These are phyloP conservation scores for Caenorhabditis sp. DNA, from an alignment of 2,888 invertebrate species.

Conservation along the genomic window DNA sequence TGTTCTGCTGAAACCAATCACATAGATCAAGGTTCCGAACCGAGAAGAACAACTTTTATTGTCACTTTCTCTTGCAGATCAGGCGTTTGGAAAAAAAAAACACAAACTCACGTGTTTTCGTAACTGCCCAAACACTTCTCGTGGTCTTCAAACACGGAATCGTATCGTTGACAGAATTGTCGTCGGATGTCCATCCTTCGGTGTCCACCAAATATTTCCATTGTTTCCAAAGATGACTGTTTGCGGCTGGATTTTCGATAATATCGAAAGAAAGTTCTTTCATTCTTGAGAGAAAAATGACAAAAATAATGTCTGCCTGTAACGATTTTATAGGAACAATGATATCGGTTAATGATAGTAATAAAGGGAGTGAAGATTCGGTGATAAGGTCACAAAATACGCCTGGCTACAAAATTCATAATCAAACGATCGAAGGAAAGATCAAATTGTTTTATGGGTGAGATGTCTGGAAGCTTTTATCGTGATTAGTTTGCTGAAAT, in stretches of 20 bases:
- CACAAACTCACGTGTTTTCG: slow-evolving; percentile 58
- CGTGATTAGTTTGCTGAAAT: slow-evolving; percentile 28
- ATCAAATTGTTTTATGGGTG: background rate
- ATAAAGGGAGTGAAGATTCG: background rate
- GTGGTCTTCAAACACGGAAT: slow-evolving; percentile 57
- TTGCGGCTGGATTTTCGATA: slow-evolving; percentile 38
- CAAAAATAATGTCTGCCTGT: background rate
- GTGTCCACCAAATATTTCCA: slow-evolving; percentile 63
- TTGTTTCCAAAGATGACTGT: slow-evolving; percentile 57
- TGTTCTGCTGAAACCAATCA: slow-evolving; percentile 53
- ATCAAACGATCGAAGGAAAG: background rate
- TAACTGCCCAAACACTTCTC: slow-evolving; percentile 60
- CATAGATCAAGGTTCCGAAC: background rate
- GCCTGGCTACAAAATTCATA: slow-evolving; percentile 29
- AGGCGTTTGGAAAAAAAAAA: background rate
- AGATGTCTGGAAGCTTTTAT: slow-evolving; percentile 27
- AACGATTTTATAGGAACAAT: slow-evolving; percentile 2
- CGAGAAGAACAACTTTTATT: too few species aligned
- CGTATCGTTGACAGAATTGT: slow-evolving; percentile 61
- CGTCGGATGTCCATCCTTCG: slow-evolving; percentile 70
- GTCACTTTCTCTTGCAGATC: background rate
- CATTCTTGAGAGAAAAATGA: slow-evolving; percentile 11
- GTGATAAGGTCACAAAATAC: slow-evolving; percentile 40
- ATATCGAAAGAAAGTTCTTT: slow-evolving; percentile 22
- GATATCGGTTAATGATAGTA: slow-evolving; percentile 3